A percentile compares a stretch with the other conserved stretches of the same genome.
phyloP scores from a whole-genome alignment of 2,888 invertebrate genomes.

The Brachycybe producta region DNA sequence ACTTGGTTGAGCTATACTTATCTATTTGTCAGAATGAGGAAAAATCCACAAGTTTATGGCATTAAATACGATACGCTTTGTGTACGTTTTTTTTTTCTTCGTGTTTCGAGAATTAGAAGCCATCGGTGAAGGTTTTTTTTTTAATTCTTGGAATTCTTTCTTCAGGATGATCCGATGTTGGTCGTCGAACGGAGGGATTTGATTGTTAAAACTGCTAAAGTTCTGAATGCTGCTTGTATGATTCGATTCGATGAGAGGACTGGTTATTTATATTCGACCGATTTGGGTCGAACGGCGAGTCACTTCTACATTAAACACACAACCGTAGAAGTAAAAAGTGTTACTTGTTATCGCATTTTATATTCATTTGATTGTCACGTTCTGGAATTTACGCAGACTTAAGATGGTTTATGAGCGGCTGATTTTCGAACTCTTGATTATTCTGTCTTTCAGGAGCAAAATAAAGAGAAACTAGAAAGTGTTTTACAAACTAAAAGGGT shows the following conservation, averaged over 20 bases:
- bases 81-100: conserved; percentile 29
- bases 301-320: conserved; percentile 95
- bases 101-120: not conserved
- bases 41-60: conserved; percentile 73
- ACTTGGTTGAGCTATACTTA: conserved; percentile 98
- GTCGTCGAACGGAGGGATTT: conserved; percentile 62
- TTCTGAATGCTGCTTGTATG: conserved; percentile 85
- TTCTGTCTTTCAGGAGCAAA: too few relatives aligned
- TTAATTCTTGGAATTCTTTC: conserved; percentile 24
- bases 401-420: too few relatives aligned
- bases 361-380: conserved; percentile 9
- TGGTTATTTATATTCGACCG: conserved; percentile 54
- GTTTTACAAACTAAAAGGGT: too few relatives aligned
- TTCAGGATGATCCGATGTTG: conserved; percentile 62
- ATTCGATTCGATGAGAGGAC: conserved; percentile 74
- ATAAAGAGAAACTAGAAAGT: too few relatives aligned
- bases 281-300: conserved; percentile 90
- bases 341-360: not conserved
- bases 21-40: conserved; percentile 80
- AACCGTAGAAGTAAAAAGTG: conserved; percentile 55
- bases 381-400: too few relatives aligned
- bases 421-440: too few relatives aligned
- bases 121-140: not conserved
- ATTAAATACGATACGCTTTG: conserved; percentile 43
- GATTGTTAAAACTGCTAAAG: conserved; percentile 64